Conservation (phyloP, 2,888 invertebrate genomes). For the Hylaea fasciaria region DNA sequence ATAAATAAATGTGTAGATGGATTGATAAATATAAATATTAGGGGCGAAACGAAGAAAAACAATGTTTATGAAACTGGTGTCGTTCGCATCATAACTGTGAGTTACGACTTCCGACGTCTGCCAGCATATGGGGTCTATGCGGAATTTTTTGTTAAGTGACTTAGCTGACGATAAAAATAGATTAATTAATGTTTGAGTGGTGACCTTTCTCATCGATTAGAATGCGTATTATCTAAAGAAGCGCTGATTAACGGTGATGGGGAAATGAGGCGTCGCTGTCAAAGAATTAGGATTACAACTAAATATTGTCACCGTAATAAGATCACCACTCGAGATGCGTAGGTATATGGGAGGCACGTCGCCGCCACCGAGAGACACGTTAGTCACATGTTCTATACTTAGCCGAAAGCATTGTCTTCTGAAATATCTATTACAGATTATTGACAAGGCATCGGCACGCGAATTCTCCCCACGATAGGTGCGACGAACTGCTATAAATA, state of each 20-base stretch:
- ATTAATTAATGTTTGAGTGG: conserved; percentile 46
- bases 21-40: conserved; percentile 85
- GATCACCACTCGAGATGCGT: conserved; percentile 73
- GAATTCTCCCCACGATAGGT: conserved; percentile 80
- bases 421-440: conserved; percentile 85
- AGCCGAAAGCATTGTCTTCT: conserved; percentile 84
- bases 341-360: conserved; percentile 58
- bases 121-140: conserved; percentile 75
- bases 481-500: conserved; percentile 84
- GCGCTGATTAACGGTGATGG: conserved; percentile 44
- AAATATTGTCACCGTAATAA: conserved; percentile 81
- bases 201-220: conserved; percentile 41
- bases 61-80: conserved; percentile 85
- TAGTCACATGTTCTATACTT: conserved; percentile 81
- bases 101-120: conserved; percentile 84
- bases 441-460: conserved; percentile 85
- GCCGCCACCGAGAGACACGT: conserved; percentile 63
- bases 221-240: conserved; percentile 35
- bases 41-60: conserved; percentile 85
- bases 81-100: conserved; percentile 84
- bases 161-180: conserved; percentile 61
- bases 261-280: conserved; percentile 69
- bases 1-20: conserved; percentile 85
- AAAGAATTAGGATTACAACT: conserved; percentile 75
- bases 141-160: conserved; percentile 72